Conservation (phyloP, 2,113 vertebrate genomes). For the Gnathonemus echidnorhynchus region DNA sequence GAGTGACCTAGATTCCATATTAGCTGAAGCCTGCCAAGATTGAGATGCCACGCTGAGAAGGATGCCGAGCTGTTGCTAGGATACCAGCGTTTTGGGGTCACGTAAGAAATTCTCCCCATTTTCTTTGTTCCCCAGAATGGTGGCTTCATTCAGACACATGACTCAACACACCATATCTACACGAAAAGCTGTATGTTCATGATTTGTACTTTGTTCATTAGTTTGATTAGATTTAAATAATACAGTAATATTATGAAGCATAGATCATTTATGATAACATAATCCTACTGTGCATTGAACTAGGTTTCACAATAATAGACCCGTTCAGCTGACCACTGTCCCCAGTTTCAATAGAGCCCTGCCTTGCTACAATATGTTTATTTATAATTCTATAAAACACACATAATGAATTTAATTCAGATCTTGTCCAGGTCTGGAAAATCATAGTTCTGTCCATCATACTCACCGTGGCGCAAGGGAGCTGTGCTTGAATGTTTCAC, state of each 20-base stretch:
- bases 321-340: background rate
- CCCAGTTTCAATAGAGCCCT: background rate
- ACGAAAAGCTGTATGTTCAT: background rate
- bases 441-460: background rate
- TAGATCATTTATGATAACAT: background rate
- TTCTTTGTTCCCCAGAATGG: background rate
- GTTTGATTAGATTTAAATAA: background rate
- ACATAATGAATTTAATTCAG: background rate
- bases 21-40: background rate
- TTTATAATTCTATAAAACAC: background rate
- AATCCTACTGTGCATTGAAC: background rate
- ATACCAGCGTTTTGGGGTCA: conserved; percentile 4
- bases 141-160: background rate
- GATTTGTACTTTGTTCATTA: background rate
- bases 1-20: background rate
- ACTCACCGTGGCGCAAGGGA: background rate
- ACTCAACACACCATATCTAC: background rate
- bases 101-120: background rate
- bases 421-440: background rate
- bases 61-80: conserved; percentile 7
- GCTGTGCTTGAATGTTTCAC: background rate
- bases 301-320: background rate
- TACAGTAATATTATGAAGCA: background rate
- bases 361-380: background rate
- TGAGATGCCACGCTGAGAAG: background rate